phyloP scores from a whole-genome alignment of 2,113 vertebrate genomes.

The Paratilapia polleni region DNA sequence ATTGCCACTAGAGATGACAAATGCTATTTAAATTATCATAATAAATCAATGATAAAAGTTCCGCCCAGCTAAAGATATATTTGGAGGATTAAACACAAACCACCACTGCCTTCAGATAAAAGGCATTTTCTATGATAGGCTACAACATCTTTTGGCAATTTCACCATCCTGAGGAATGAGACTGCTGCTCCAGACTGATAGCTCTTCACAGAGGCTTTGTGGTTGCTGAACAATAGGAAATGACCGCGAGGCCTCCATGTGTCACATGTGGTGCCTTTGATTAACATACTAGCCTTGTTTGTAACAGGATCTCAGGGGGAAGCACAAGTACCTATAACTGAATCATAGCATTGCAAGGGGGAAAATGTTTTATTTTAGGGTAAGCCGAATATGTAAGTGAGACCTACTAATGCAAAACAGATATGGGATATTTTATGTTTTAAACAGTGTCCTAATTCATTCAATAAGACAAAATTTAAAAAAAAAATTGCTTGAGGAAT shows the following conservation, averaged over 20 bases:
- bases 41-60: neutral
- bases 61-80: neutral
- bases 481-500: neutral
- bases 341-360: slow-evolving; percentile 15
- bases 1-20: neutral
- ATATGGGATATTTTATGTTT: neutral
- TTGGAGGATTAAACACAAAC: slow-evolving; percentile 4
- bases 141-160: slow-evolving; percentile 33
- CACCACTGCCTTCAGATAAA: neutral
- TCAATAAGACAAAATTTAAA: neutral
- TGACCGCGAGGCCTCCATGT: slow-evolving; percentile 77
- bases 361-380: slow-evolving; percentile 16
- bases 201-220: slow-evolving; percentile 78
- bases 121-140: neutral
- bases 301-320: slow-evolving; percentile 68
- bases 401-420: neutral
- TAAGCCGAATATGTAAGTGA: neutral
- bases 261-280: slow-evolving; percentile 81
- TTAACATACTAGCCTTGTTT: slow-evolving; percentile 79
- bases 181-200: slow-evolving; percentile 74
- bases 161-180: slow-evolving; percentile 68
- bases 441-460: neutral
- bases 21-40: slow-evolving; percentile 1
- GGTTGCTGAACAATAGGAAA: slow-evolving; percentile 78
- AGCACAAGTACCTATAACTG: slow-evolving; percentile 51